phyloP scores from a whole-genome alignment of 2,113 vertebrate species.

The Dicerorhinus sumatrensis region DNA sequence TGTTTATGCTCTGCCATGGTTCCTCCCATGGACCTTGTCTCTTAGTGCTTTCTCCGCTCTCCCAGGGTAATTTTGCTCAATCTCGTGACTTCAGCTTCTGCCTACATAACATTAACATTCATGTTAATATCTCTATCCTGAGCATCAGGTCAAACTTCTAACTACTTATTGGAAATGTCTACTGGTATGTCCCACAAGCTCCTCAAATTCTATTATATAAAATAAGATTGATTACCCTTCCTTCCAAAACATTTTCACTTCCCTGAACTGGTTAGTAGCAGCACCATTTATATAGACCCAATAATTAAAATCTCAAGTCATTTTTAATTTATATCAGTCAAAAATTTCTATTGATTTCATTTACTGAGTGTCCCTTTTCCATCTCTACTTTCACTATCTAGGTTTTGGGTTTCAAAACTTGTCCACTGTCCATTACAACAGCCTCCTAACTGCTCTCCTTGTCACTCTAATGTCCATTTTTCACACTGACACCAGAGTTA shows the following conservation, averaged over 20 bases:
- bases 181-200: background rate
- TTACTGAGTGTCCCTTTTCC: background rate
- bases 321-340: background rate
- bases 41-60: background rate
- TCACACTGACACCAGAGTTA: background rate
- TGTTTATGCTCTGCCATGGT: background rate
- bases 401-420: background rate
- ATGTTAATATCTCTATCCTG: background rate
- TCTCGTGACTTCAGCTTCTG: background rate
- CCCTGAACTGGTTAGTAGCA: constrained; percentile 11
- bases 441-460: background rate
- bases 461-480: background rate
- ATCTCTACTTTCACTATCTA: background rate
- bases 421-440: background rate
- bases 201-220: background rate
- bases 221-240: background rate
- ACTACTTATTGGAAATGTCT: background rate
- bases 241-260: background rate
- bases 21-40: background rate
- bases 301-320: constrained; percentile 29
- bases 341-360: background rate
- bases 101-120: background rate
- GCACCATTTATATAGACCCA: background rate
- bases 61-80: background rate
- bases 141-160: background rate